These are phyloP conservation scores for Pollenia labialis DNA, from an alignment of 2,888 invertebrate genomes.

Conservation along the genomic window DNA sequence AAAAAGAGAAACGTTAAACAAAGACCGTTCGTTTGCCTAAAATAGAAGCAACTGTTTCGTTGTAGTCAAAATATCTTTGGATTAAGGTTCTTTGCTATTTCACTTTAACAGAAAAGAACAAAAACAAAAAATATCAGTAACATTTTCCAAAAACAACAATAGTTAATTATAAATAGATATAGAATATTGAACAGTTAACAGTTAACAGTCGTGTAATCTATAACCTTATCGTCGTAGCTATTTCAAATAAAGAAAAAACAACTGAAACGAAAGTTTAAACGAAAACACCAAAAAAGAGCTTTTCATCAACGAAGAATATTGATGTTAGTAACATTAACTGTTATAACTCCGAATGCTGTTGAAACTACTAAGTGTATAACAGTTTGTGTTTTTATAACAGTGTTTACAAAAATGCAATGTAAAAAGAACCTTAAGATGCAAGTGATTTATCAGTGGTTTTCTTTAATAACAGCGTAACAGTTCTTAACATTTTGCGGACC, in stretches of 20 bases:
- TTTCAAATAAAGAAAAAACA: background rate
- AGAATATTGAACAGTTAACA: conserved; percentile 12
- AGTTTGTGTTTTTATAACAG: too few species aligned
- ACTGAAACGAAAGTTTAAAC: background rate
- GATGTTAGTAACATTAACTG: background rate
- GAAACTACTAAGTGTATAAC: background rate
- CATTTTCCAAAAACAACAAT: background rate
- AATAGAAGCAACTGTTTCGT: conserved; percentile 45
- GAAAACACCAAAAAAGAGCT: background rate
- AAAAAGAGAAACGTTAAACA: background rate
- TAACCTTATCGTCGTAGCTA: conserved; percentile 4
- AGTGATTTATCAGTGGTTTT: too few species aligned
- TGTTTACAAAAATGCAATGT: too few species aligned
- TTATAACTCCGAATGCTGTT: background rate
- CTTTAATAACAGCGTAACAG: too few species aligned
- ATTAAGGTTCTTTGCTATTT: conserved; percentile 11
- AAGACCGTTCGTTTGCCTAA: conserved; percentile 35
- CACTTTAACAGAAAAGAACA: background rate
- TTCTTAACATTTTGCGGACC: too few species aligned
- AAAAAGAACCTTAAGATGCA: too few species aligned
- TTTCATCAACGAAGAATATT: conserved; percentile 18
- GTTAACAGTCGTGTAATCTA: conserved; percentile 26
- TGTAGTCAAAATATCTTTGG: conserved; percentile 18
- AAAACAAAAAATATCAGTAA: conserved; percentile 13
- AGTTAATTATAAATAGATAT: background rate